Base-by-base conservation (phyloP, 2,113 vertebrate genomes). In the Ctenodactylus gundi region DNA sequence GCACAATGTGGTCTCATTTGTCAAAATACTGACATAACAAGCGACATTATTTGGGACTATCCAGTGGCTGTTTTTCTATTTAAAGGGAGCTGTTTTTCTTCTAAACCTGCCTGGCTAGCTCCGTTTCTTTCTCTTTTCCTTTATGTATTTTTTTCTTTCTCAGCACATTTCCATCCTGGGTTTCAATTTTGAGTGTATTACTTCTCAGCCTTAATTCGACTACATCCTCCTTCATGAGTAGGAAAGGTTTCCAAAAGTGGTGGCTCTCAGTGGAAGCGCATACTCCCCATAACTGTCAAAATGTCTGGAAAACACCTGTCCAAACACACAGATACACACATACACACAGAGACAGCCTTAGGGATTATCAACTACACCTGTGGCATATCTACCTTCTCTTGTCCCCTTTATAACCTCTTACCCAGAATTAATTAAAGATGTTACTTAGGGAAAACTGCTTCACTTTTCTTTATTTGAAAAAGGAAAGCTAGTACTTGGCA, bases 1-100 rank as follows among this genome's bases (percentile, higher is more conserved):
- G 70, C 27, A 89, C 84, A 68, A 49, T 21, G 67, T 68, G 75
- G 46, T 88, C 92, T 64, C 81, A 36, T 85, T 94, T 96, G 68
- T 97, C 88, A 93, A 85, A 91, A 85, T 85, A 68, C 44, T 86
- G 65, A 72, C 65, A 13, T 25, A 57, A 62, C 27, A 46, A 65
- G 65, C 70, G 67, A 39, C 20, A 15, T 60, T 76, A 46, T 65
- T 92, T 72, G 85, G 87, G 70, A 84, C 58, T 85, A 83, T 91
- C 78, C 41, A 88, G 75, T 80, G 75, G 70, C 60, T 78, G 1
- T 65, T 95, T 94, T 75, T 87, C 55, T 81, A 49, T 34, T 77
- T 94, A 82, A 73, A 91, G 13, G 78, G 51, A 72, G 34, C 29
- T 62, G 25, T 91, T 88, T 95, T 73, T 72, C 44, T 81, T 92